Evolutionary conservation across 64 coral and sea anemone species (phyloP), one percentile per base, ranked within the genome.

Genomic region (Montipora efflorescens): DNA sequence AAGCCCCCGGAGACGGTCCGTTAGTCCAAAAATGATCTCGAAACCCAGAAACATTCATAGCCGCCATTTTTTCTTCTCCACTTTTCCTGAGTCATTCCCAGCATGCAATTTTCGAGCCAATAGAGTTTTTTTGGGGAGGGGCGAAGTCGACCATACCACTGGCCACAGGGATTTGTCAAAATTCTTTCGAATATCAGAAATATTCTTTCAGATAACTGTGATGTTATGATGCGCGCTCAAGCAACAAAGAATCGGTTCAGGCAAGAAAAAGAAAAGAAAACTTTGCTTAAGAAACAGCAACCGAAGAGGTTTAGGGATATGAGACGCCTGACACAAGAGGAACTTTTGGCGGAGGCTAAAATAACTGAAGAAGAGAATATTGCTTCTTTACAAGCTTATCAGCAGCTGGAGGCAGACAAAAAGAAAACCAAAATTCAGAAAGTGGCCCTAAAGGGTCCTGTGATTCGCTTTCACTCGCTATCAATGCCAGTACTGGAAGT

Each of bases 381-480:
- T 18, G 96, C 96, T 59, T 93, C 96, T 13, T 79, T 98, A 18
- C 53, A 92, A 68, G 96, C 96, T 3, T 95, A 98, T 50, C 96
- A 98, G 45, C 88, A 94, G 52, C 74, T 95, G 22, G 96, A 98
- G 74, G 96, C 96, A 5, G 96, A 98, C 48, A 93, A 94, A 49
- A 98, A 98, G 76, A 98, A 98, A 67, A 93, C 96, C 9, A 98
- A 98, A 79, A 84, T 98, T 12, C 90, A 92, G 15, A 98, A 98
- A 59, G 91, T 93, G 20, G 89, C 90, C 8, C 53, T 93, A 7
- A 98, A 98, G 57, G 93, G 96, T 5, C 96, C 96, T 7, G 69
- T 95, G 46, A 93, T 98, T 19, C 90, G 96, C 55, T 98, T 92
- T 57, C 88, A 90, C 68, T 98, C 96, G 19, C 58, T 98, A 4